These are phyloP conservation scores for Coptodon bakossiorum DNA, from an alignment of 2,113 vertebrate species.

Conservation along the genomic window DNA sequence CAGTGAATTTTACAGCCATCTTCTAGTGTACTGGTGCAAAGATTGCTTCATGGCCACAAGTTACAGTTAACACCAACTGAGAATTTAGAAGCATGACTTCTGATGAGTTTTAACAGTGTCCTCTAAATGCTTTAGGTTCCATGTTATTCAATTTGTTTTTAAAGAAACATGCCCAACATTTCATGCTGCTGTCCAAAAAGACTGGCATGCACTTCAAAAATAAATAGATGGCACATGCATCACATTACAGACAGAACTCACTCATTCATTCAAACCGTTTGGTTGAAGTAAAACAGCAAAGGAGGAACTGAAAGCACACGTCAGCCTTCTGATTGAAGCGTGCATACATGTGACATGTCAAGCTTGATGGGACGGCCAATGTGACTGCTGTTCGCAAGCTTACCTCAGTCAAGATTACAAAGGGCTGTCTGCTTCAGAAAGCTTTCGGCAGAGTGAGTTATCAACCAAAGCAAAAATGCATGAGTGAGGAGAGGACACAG, in stretches of 20 bases:
- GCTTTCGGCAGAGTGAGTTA: slow-evolving; percentile 37
- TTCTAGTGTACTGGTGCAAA: neutral
- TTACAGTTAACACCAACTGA: neutral
- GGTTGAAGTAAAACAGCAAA: slow-evolving; percentile 19
- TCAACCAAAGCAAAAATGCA: slow-evolving; percentile 56
- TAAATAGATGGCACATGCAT: neutral
- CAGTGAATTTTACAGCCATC: neutral
- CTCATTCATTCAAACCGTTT: slow-evolving; percentile 37
- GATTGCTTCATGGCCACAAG: neutral
- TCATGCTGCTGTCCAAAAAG: neutral
- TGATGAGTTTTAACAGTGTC: neutral
- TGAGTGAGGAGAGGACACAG: slow-evolving; percentile 32
- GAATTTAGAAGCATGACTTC: neutral
- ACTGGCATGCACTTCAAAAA: neutral
- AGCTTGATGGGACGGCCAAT: neutral
- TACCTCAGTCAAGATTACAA: slow-evolving; percentile 51
- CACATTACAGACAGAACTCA: neutral
- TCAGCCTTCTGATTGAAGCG: neutral
- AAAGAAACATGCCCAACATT: neutral
- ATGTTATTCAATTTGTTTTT: neutral
- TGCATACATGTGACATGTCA: slow-evolving; percentile 26
- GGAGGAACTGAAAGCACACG: neutral
- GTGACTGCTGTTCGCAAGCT: slow-evolving; percentile 27
- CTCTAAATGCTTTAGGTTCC: neutral
- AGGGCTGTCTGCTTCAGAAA: slow-evolving; percentile 54